Evolutionary conservation across 2,797 vertebrate genomes (phyloP), one percentile per base, ranked within the genome.

Genomic region (Prunella strophiata): DNA sequence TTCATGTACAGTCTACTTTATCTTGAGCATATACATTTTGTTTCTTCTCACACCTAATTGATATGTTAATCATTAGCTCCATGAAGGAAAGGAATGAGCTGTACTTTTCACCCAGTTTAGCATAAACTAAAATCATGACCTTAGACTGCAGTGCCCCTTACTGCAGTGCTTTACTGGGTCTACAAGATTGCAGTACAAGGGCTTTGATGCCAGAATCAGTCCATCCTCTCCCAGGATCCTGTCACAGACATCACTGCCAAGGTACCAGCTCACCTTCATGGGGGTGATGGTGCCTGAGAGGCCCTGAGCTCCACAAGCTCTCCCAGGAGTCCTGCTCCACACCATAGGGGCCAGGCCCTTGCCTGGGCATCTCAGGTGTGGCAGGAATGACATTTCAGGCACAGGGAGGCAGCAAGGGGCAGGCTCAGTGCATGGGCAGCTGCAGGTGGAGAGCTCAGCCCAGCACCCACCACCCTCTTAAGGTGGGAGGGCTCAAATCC

Each of bases 51-150:
- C 20, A 89, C 92, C 78, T 85, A 89, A 94, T 92, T 97, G 83
- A 88, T 65, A 8, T 0, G 95, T 98, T 98, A 98, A 94, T 97
- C 89, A 97, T 97, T 98, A 97, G 96, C 95, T 91, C 89, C 40
- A 48, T 0, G 65, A 80, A 38, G 74, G 77, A 80, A 87, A 93
- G 81, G 68, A 87, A 89, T 55, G 74, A 94, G 91, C 76, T 43
- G 66, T 75, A 76, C 51, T 93, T 92, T 91, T 97, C 94, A 94
- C 94, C 68, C 1, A 0, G 20, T 72, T 51, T 52, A 59, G 26
- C 48, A 55, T 10, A 14, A 86, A 59, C 23, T 59, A 7, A 72
- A 73, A 48, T 9, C 1, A 0, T n/a, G 78, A 91, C 91, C 85
- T 75, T 21, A 65, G 30, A 8, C 48, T 54, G 57, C 4, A 62